Evolutionary conservation across 2,888 invertebrate species (phyloP), one percentile per base, ranked within the genome.

Genomic region (Odontocerum albicorne): DNA sequence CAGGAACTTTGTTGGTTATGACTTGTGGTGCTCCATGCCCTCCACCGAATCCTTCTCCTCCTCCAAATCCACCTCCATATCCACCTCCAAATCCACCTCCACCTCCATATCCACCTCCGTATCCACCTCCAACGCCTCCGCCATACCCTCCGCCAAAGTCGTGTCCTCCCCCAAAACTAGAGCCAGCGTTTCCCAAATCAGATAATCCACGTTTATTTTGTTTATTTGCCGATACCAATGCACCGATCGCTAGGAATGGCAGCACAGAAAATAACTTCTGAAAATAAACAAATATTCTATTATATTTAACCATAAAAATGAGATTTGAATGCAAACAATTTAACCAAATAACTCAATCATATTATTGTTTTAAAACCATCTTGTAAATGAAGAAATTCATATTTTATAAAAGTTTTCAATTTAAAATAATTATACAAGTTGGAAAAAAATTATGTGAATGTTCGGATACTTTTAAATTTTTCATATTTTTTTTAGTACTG

Each of bases 1-100:
- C 73, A 15, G 76, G 75, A 31, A 77, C 74, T 1, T 51, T 57
- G 33, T 57, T 57, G 36, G 57, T 57, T 42, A 57, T 47, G 1
- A 57, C 57, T 49, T 57, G 57, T 12, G 39, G 49, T 2, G n/a
- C 17, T n/a, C 47, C 49, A 10, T 17, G 27, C 6, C 45, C 49
- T 17, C 16, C 22, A 12, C 27, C 35, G 12, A 35, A n/a, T n/a
- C n/a, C n/a, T n/a, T n/a, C n/a, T n/a, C n/a, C n/a, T n/a, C n/a
- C n/a, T n/a, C n/a, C n/a, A n/a, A n/a, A n/a, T n/a, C n/a, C n/a
- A n/a, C n/a, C n/a, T n/a, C n/a, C n/a, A n/a, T n/a, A n/a, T n/a
- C n/a, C n/a, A n/a, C n/a, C n/a, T n/a, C n/a, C 13, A 8, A 42
- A 42, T 13, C 16, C 22, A 21, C 20, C 20, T 43, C 42, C 42